These are phyloP conservation scores for Boloria euphrosyne DNA, from an alignment of 2,888 invertebrate species.

Conservation along the genomic window DNA sequence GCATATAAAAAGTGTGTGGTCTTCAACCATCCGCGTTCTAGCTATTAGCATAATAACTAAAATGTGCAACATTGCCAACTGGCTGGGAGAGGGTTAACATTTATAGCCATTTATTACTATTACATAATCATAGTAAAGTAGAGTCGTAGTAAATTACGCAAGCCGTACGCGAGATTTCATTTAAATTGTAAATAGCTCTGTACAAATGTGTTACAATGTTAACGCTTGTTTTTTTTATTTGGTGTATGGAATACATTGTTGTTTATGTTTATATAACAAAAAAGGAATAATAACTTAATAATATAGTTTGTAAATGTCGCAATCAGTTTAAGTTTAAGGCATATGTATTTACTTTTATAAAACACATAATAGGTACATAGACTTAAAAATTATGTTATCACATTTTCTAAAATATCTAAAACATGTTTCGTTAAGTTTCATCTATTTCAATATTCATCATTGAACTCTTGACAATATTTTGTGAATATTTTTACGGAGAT, in stretches of 20 bases:
- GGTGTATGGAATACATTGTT: conserved; percentile 11
- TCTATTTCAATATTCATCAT: no score
- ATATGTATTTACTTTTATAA: background rate
- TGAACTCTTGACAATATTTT: no score
- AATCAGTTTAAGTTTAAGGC: background rate
- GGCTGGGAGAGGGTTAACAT: conserved; percentile 14
- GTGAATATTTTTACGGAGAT: no score
- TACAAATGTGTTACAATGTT: conserved; percentile 38
- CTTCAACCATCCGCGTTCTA: background rate
- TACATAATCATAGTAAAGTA: conserved; percentile 35
- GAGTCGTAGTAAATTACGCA: conserved; percentile 38
- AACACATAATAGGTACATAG: background rate
- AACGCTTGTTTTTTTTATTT: conserved; percentile 25
- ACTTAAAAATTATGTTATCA: no score
- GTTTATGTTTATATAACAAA: background rate
- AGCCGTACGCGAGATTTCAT: conserved; percentile 36
- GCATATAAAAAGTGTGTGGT: no score
- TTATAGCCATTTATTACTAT: conserved; percentile 29
- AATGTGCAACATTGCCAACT: conserved; percentile 11
- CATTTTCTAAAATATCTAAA: no score
- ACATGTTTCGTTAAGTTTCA: no score
- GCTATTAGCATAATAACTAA: conserved; percentile 11
- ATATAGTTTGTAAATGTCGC: background rate
- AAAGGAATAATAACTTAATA: background rate
- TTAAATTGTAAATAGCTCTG: conserved; percentile 38